Base-by-base conservation (phyloP, 2,797 vertebrate genomes). In the Uromys caudimaculatus region DNA sequence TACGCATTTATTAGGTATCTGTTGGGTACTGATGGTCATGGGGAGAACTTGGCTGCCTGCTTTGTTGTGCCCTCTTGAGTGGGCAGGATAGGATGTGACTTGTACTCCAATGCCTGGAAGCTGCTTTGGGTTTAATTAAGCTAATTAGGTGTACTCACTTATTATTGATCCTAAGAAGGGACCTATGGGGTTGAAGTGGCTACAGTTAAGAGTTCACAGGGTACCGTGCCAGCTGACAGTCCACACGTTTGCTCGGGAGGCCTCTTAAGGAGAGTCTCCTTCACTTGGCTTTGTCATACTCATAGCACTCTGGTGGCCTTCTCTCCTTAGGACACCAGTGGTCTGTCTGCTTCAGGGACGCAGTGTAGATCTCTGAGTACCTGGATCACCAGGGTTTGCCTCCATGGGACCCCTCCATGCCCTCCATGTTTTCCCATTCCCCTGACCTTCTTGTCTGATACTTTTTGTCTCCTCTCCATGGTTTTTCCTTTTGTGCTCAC, bases 101-200 rank as follows among this genome's bases (percentile, higher is more conserved):
- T 58, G 60, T 35, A n/a, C 77, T 88, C 78, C 14, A 85, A 83
- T 86, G 87, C 87, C 86, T 29, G 50, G 94, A 71, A 88, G 91
- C 79, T 71, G 56, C 89, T 38, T 44, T 89, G 93, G 96, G 83
- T 52, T 95, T 97, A 95, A 95, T 95, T 96, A 95, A 89, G 23
- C 95, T 96, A 93, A 95, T 92, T 89, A 79, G 93, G 12, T 14
- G 4, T 3, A 86, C 75, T 54, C 91, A 44, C 79, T 78, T 41
- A 85, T 82, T 91, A 95, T 92, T 78, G 94, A 90, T 14, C 73
- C 16, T 41, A 1, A 27, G 27, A 0, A 47, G 84, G 52, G 52
- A 52, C 0, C 1, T 21, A 0, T 1, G 19, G 3, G 32, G 73
- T 67, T 5, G 9, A 23, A 38, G 78, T n/a, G 10, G 69, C 79